phyloP scores from a whole-genome alignment of 2,113 vertebrate species.

The Donacobius atricapilla region DNA sequence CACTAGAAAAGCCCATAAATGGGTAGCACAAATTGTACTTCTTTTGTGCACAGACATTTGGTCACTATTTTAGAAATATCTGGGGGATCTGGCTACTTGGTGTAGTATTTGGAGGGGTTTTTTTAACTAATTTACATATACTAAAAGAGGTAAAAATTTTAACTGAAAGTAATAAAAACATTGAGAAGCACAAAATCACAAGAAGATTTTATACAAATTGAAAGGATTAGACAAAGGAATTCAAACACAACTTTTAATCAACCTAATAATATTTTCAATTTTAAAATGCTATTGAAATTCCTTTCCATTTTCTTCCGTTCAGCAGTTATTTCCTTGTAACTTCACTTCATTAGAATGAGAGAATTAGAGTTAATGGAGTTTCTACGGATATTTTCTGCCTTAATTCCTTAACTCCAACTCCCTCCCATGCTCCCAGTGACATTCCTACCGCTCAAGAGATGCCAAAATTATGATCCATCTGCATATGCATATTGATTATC shows the following conservation, averaged over 20 bases:
- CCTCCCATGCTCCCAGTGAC: background rate
- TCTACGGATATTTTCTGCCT: background rate
- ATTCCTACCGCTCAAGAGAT: background rate
- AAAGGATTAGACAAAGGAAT: background rate
- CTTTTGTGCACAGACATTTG: background rate
- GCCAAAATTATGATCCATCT: background rate
- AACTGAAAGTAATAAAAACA: background rate
- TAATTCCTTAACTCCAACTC: background rate
- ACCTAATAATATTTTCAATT: background rate
- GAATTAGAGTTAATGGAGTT: background rate
- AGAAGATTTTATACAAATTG: background rate
- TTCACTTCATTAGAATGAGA: background rate
- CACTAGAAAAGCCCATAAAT: background rate
- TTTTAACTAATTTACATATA: background rate
- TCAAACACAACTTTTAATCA: background rate
- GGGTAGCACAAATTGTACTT: background rate
- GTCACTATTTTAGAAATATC: background rate
- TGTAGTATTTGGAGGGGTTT: background rate
- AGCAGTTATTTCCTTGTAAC: background rate
- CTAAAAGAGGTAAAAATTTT: background rate
- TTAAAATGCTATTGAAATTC: background rate
- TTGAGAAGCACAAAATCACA: background rate
- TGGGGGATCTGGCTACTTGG: accelerated
- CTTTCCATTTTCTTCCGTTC: background rate
- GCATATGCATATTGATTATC: background rate